Evolutionary conservation across 1,140 invertebrate genomes (phyloP).

Genomic region (Zaprionus lachaisei): DNA sequence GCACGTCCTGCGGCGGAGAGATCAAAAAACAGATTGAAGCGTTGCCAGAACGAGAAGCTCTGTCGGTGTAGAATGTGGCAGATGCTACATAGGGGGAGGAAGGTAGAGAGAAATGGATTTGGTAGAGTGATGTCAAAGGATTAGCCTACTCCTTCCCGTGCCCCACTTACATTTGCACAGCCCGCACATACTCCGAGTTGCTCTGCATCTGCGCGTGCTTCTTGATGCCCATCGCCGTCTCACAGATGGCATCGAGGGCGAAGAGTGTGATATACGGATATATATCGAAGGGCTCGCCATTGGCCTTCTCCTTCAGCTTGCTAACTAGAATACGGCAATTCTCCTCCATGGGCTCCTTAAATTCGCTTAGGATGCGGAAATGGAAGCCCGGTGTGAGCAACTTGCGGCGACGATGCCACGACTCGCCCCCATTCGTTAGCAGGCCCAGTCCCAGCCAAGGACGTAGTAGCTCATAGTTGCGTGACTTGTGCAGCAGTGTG

Average conservation of each 20-base stretch:
- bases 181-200: slow-evolving; percentile 88
- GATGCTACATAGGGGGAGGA: slow-evolving; percentile 59
- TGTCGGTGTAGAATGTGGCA: slow-evolving; percentile 85
- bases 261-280: slow-evolving; percentile 89
- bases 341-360: slow-evolving; percentile 88
- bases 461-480: slow-evolving; percentile 85
- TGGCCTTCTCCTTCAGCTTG: slow-evolving; percentile 59
- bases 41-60: slow-evolving; percentile 87
- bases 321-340: slow-evolving; percentile 84
- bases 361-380: slow-evolving; percentile 93
- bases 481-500: slow-evolving; percentile 85
- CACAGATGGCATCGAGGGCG: slow-evolving; percentile 92
- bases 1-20: slow-evolving; percentile 66
- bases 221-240: slow-evolving; percentile 92
- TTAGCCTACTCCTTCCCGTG: background rate
- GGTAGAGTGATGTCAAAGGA: background rate
- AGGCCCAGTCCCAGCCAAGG: slow-evolving; percentile 89
- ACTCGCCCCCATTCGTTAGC: slow-evolving; percentile 88
- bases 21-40: slow-evolving; percentile 86
- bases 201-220: slow-evolving; percentile 87
- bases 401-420: slow-evolving; percentile 93
- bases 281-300: slow-evolving; percentile 86
- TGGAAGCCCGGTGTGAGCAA: slow-evolving; percentile 95
- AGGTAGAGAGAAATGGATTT: background rate
- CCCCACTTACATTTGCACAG: slow-evolving; percentile 83